phyloP scores from a whole-genome alignment of 1,140 invertebrate species.

The Drosophila seguyi region DNA sequence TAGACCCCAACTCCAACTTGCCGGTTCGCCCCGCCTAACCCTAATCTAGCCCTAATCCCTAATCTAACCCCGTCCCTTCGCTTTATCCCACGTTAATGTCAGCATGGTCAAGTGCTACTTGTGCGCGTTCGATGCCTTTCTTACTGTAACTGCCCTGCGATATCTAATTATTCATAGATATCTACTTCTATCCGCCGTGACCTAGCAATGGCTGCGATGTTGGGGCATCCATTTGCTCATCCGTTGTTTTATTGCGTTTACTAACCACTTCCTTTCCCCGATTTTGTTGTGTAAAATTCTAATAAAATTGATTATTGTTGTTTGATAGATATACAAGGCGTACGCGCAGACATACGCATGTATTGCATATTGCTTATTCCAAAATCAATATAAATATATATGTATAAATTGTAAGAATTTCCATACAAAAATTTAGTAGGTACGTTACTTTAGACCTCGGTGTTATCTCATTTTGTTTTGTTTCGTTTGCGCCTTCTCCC shows the following conservation, averaged over 20 bases:
- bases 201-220: conserved; percentile 14
- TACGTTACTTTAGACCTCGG: conserved; percentile 85
- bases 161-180: conserved; percentile 16
- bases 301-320: conserved; percentile 84
- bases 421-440: conserved; percentile 85
- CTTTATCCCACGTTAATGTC: conserved; percentile 18
- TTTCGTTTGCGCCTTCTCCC: conserved; percentile 35
- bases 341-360: conserved; percentile 60
- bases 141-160: conserved; percentile 7
- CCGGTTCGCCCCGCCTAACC: conserved; percentile 8
- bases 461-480: conserved; percentile 71
- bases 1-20: conserved; percentile 11
- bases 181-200: neutral
- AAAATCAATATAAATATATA: conserved; percentile 85
- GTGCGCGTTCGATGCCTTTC: conserved; percentile 47
- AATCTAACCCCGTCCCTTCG: conserved; percentile 31
- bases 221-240: neutral
- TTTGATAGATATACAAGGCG: conserved; percentile 73
- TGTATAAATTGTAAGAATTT: conserved; percentile 85
- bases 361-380: conserved; percentile 82
- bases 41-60: conserved; percentile 52
- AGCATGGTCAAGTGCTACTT: conserved; percentile 44
- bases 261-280: conserved; percentile 31
- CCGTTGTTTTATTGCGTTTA: conserved; percentile 35
- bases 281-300: conserved; percentile 75